These are phyloP conservation scores for Leptopilina drosophilae DNA, from an alignment of 2,888 invertebrate species.

Conservation along the genomic window DNA sequence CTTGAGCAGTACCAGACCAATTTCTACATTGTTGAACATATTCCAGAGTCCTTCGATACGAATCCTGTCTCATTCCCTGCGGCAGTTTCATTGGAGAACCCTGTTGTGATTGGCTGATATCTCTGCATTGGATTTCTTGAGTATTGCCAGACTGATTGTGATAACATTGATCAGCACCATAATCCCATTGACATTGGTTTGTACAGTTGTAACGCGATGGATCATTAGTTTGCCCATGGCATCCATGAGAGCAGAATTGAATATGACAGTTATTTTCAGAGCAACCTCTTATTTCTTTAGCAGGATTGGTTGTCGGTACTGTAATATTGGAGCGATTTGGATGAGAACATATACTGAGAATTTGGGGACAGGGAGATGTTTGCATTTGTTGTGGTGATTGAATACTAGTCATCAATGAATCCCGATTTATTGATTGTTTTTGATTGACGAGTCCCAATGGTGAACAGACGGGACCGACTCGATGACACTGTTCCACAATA, in stretches of 20 bases:
- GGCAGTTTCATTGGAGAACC: conserved; percentile 75
- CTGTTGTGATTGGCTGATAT: conserved; percentile 82
- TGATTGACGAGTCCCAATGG: conserved; percentile 52
- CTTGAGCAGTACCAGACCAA: conserved; percentile 79
- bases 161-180: conserved; percentile 78
- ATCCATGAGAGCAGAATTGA: conserved; percentile 60
- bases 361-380: conserved; percentile 51
- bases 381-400: conserved; percentile 49
- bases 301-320: conserved; percentile 31
- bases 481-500: conserved; percentile 55
- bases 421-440: conserved; percentile 45
- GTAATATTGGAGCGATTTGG: conserved; percentile 30
- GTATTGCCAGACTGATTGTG: conserved; percentile 76
- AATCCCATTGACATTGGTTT: conserved; percentile 77
- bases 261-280: conserved; percentile 59
- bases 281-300: conserved; percentile 55
- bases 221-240: conserved; percentile 56
- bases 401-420: conserved; percentile 28
- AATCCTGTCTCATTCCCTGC: conserved; percentile 87
- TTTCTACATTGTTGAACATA: conserved; percentile 94
- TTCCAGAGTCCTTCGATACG: conserved; percentile 92
- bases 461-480: conserved; percentile 53
- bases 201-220: conserved; percentile 64
- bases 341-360: conserved; percentile 50
- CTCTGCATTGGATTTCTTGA: conserved; percentile 84